Evolutionary conservation across 2,888 invertebrate genomes (phyloP).

Genomic region (Zygothrica quintamaculata): DNA sequence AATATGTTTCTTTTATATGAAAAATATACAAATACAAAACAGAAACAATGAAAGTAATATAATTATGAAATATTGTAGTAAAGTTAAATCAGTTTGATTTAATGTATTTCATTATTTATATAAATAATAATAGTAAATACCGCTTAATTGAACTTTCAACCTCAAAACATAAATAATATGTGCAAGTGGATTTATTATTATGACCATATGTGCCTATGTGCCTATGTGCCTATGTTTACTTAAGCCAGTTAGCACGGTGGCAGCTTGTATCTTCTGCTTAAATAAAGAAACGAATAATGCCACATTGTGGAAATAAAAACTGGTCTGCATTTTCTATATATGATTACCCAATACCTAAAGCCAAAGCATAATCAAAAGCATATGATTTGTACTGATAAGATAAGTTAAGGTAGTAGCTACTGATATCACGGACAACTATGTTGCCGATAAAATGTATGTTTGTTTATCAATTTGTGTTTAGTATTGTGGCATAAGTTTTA

Average conservation of each 20-base stretch:
- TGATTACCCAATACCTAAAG: slow-evolving; percentile 22
- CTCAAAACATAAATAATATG: background rate
- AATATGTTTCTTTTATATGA: too few relatives aligned
- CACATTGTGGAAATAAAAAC: slow-evolving; percentile 24
- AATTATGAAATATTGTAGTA: too few relatives aligned
- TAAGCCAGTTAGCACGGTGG: slow-evolving; percentile 24
- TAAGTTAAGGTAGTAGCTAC: slow-evolving; percentile 28
- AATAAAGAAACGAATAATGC: slow-evolving; percentile 31
- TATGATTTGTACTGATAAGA: slow-evolving; percentile 57
- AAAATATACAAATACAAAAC: too few relatives aligned
- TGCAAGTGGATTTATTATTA: slow-evolving; percentile 23
- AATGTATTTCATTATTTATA: too few relatives aligned
- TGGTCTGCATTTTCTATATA: slow-evolving; percentile 1
- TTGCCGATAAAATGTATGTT: slow-evolving; percentile 17
- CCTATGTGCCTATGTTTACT: slow-evolving; percentile 30
- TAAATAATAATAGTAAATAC: too few relatives aligned
- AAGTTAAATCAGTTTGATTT: too few relatives aligned
- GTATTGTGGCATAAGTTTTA: slow-evolving; percentile 10
- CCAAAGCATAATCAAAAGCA: slow-evolving; percentile 50
- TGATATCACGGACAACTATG: slow-evolving; percentile 42
- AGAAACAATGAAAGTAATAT: too few relatives aligned
- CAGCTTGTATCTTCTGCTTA: slow-evolving; percentile 26
- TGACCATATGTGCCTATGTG: slow-evolving; percentile 8
- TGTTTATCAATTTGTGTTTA: slow-evolving; percentile 6
- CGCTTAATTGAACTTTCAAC: background rate